phyloP scores from a whole-genome alignment of 2,797 vertebrate genomes.

The Threskiornis aethiopicus region DNA sequence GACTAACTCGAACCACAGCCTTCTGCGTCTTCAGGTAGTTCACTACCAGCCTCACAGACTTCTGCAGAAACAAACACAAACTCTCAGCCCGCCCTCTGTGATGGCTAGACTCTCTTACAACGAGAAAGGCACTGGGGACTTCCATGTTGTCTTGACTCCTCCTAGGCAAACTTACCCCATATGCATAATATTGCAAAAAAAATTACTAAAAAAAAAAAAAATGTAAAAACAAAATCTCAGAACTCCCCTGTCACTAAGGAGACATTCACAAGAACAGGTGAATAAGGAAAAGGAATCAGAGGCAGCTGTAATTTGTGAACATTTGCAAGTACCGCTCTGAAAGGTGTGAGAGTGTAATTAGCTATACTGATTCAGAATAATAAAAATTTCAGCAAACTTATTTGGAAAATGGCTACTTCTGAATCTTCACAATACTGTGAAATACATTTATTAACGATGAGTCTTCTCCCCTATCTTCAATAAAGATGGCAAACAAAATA shows the following conservation, averaged over 20 bases:
- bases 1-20: constrained; percentile 92
- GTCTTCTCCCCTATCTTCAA: background rate
- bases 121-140: background rate
- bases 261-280: background rate
- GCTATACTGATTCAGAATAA: background rate
- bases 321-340: background rate
- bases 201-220: background rate
- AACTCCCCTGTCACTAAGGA: background rate
- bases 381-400: background rate
- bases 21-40: constrained; percentile 94
- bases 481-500: background rate
- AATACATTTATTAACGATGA: background rate
- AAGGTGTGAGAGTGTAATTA: background rate
- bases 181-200: background rate
- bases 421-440: background rate
- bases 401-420: background rate
- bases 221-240: background rate
- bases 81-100: background rate
- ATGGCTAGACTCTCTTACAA: background rate
- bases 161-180: background rate
- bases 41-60: constrained; percentile 91
- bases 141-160: background rate
- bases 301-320: background rate
- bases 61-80: constrained; percentile 75
- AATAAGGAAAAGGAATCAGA: background rate